Conservation (phyloP, 2,113 vertebrate species). For the Mustela nigripes region DNA sequence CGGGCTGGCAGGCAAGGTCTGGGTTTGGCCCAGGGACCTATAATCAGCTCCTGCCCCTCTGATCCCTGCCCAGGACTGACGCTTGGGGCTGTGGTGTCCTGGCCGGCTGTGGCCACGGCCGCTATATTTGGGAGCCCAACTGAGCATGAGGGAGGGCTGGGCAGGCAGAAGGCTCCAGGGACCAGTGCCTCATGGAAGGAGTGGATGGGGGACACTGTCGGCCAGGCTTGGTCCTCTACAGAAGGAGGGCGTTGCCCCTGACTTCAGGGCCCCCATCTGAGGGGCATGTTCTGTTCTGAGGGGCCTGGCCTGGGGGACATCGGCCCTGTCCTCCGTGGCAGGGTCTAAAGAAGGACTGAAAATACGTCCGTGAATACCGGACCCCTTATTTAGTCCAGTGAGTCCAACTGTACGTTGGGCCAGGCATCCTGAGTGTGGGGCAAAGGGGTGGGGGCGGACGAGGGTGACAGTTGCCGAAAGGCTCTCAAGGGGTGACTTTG, state of each 20-base stretch:
- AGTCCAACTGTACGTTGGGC: neutral
- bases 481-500: neutral
- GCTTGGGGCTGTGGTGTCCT: conserved; percentile 82
- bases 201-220: neutral
- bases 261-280: neutral
- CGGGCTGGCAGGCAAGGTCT: conserved; percentile 79
- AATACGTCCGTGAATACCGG: neutral
- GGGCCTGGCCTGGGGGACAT: neutral
- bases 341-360: neutral
- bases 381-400: neutral
- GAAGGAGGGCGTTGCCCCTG: neutral
- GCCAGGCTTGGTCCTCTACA: neutral
- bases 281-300: neutral
- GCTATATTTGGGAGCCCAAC: conserved; percentile 83
- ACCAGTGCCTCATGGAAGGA: conserved; percentile 27
- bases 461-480: too few species aligned
- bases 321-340: neutral
- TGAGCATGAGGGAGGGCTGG: conserved; percentile 67
- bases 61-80: conserved; percentile 83
- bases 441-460: fast-evolving
- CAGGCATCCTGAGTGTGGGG: too few species aligned
- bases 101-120: conserved; percentile 80
- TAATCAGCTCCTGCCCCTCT: conserved; percentile 85
- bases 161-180: conserved; percentile 19
- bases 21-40: conserved; percentile 85